Percentiles rank a stretch among this genome's conserved stretches.
These are phyloP conservation scores for Linnaemya vulpina DNA, from an alignment of 2,888 invertebrate species.

Conservation along the genomic window DNA sequence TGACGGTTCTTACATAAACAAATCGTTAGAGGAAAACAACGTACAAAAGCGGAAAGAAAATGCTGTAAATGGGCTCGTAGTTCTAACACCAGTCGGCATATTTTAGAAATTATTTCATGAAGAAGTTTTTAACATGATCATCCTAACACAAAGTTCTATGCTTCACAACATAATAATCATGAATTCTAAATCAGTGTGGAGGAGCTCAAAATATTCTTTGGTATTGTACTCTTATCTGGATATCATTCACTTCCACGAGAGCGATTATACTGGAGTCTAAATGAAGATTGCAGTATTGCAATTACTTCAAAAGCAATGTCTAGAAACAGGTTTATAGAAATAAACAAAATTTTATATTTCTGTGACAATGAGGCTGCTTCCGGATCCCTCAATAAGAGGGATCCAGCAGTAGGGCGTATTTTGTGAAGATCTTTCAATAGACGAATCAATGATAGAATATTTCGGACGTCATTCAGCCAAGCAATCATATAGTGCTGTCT, in stretches of 20 bases:
- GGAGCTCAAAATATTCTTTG: not conserved
- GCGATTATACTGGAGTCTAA: slow-evolving; percentile 11
- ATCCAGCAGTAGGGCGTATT: too few species aligned
- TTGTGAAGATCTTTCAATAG: too few species aligned
- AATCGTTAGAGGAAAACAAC: not conserved
- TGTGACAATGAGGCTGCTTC: too few species aligned
- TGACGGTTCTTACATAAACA: not conserved
- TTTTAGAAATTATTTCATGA: slow-evolving; percentile 5
- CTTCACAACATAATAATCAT: slow-evolving; percentile 6
- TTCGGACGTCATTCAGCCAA: too few species aligned
- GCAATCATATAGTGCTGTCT: too few species aligned
- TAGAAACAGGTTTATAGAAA: slow-evolving; percentile 24
- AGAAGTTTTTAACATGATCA: slow-evolving; percentile 1
- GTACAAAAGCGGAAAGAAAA: too few species aligned
- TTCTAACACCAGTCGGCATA: not conserved
- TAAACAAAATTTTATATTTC: slow-evolving; percentile 33
- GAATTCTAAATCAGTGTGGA: not conserved
- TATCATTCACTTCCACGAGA: slow-evolving; percentile 16
- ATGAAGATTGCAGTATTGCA: slow-evolving; percentile 5
- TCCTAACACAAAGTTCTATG: not conserved
- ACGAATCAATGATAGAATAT: too few species aligned
- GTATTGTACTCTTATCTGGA: slow-evolving; percentile 1
- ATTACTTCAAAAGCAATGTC: slow-evolving; percentile 6
- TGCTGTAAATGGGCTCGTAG: too few species aligned
- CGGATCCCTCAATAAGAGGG: too few species aligned